These are phyloP conservation scores for Hypotaenidia philippensis DNA, from an alignment of 2,797 vertebrate species.

Conservation along the genomic window DNA sequence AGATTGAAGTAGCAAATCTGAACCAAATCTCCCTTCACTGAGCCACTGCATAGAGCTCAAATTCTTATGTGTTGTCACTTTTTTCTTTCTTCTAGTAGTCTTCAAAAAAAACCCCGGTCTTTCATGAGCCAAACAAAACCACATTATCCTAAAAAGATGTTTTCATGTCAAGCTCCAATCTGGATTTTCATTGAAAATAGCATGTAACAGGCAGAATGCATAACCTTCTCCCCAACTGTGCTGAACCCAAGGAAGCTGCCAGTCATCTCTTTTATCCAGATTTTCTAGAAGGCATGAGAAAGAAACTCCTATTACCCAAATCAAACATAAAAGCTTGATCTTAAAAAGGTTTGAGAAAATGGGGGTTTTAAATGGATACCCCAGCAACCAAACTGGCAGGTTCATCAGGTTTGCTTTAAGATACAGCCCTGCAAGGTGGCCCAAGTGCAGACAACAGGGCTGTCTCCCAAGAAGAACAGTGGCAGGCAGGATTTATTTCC, in stretches of 20 bases:
- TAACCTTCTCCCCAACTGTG: not conserved
- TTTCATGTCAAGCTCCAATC: constrained; percentile 4
- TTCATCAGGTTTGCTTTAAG: not conserved
- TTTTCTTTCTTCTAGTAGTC: not conserved
- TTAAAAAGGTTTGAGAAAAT: not conserved
- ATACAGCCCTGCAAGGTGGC: not conserved
- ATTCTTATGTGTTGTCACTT: not conserved
- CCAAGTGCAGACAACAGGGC: not conserved
- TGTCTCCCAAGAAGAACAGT: not conserved
- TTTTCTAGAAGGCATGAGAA: constrained; percentile 18
- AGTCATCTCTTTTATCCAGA: constrained; percentile 17
- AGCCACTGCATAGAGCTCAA: not conserved
- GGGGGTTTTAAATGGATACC: not conserved
- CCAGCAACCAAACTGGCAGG: not conserved
- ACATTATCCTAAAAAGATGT: not conserved
- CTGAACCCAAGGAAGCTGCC: not conserved
- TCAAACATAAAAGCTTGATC: not conserved
- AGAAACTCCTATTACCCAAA: not conserved
- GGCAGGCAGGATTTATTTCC: not conserved
- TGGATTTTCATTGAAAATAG: not conserved
- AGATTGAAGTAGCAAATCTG: not conserved
- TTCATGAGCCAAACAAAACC: constrained; percentile 10
- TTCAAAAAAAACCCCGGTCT: not conserved
- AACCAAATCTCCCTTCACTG: not conserved
- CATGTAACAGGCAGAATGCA: not conserved